Conservation (phyloP, 1,140 invertebrate species). For the Solen grandis region DNA sequence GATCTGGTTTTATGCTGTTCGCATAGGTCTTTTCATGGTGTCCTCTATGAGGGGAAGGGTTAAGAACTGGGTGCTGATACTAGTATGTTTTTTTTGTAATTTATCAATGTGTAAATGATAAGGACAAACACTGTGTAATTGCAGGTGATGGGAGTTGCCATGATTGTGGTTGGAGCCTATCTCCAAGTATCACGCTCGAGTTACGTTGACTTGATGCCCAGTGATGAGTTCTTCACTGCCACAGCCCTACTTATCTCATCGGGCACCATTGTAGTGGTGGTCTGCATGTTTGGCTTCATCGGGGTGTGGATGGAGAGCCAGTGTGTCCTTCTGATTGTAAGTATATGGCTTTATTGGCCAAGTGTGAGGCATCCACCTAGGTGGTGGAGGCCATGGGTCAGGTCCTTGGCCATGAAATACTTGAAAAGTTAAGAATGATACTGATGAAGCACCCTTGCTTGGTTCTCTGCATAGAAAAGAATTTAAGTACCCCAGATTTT, state of each 20-base stretch:
- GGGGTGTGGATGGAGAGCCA: slow-evolving; percentile 90
- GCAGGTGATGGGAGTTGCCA: slow-evolving; percentile 88
- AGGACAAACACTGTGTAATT: slow-evolving; percentile 54
- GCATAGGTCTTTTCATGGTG: too few relatives aligned
- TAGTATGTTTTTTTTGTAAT: neutral
- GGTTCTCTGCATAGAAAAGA: too few relatives aligned
- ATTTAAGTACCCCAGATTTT: too few relatives aligned
- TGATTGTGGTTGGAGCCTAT: slow-evolving; percentile 89
- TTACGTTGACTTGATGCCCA: slow-evolving; percentile 87
- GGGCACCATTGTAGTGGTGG: slow-evolving; percentile 87
- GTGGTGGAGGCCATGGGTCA: too few relatives aligned
- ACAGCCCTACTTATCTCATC: slow-evolving; percentile 86
- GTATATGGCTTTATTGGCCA: too few relatives aligned
- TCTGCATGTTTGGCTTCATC: slow-evolving; percentile 91
- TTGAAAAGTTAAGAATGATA: too few relatives aligned
- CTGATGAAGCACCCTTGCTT: too few relatives aligned
- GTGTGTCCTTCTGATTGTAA: slow-evolving; percentile 88
- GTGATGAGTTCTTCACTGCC: slow-evolving; percentile 86
- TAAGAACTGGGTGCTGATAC: neutral
- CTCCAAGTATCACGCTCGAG: slow-evolving; percentile 86
- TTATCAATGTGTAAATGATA: neutral
- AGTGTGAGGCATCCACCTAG: too few relatives aligned
- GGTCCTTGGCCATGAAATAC: too few relatives aligned
- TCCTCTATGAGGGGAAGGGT: too few relatives aligned
- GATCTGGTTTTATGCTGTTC: too few relatives aligned